Conservation (phyloP, 2,113 vertebrate species). For the Motacilla alba region DNA sequence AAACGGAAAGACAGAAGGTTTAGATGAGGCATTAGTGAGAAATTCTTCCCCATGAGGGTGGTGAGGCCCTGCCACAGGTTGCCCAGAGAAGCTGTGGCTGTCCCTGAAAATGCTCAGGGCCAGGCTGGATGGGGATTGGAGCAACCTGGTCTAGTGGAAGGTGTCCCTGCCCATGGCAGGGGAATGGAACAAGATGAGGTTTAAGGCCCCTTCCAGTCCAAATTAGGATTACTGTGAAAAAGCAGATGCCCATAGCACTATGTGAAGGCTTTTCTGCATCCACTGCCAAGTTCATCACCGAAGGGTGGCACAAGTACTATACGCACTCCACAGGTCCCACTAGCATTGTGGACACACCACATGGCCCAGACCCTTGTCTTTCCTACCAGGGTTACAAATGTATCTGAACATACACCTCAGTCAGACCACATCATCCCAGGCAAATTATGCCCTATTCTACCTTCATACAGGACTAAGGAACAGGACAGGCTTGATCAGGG, state of each 20-base stretch:
- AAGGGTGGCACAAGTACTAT: not conserved
- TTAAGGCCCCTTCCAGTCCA: not conserved
- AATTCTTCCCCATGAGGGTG: not conserved
- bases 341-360: not conserved
- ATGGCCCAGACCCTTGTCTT: not conserved
- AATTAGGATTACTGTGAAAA: not conserved
- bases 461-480: not conserved
- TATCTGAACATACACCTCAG: not conserved
- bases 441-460: not conserved
- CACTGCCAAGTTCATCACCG: not conserved
- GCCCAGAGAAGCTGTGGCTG: not conserved
- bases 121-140: not conserved
- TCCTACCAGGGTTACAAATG: not conserved
- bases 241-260: not conserved
- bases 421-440: not conserved
- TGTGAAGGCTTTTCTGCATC: not conserved
- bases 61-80: not conserved
- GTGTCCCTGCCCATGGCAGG: not conserved
- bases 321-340: not conserved
- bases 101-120: not conserved
- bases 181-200: not conserved
- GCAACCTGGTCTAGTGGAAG: not conserved
- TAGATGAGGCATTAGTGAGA: not conserved
- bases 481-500: not conserved
- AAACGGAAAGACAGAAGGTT: not conserved